Conservation (phyloP, 2,797 vertebrate genomes). For the Pseudopleuronectes americanus region DNA sequence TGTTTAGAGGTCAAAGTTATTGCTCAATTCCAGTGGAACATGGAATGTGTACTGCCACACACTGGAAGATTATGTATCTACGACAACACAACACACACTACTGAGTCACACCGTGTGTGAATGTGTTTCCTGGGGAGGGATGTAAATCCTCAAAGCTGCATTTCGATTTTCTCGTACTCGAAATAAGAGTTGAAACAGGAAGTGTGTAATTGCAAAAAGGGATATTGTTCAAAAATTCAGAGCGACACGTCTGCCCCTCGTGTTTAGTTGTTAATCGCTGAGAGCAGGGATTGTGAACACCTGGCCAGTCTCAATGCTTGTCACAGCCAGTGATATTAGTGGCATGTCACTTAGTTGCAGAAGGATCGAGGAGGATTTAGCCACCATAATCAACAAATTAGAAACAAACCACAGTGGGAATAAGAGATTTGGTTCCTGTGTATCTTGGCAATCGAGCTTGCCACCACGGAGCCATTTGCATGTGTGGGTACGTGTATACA, state of each 20-base stretch:
- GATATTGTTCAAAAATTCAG: not conserved
- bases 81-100: not conserved
- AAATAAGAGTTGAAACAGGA: not conserved
- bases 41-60: not conserved
- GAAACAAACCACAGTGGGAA: slow-evolving; percentile 40
- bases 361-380: slow-evolving; percentile 40
- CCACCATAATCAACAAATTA: slow-evolving; percentile 51
- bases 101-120: not conserved
- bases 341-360: slow-evolving; percentile 25
- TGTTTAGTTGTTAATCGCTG: slow-evolving; percentile 10
- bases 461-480: slow-evolving; percentile 31
- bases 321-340: slow-evolving; percentile 13
- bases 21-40: slow-evolving; percentile 7
- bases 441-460: slow-evolving; percentile 45
- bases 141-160: slow-evolving; percentile 1
- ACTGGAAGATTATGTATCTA: not conserved
- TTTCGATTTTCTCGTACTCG: not conserved
- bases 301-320: slow-evolving; percentile 15
- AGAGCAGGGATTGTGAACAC: slow-evolving; percentile 22
- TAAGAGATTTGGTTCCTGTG: slow-evolving; percentile 45
- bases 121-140: no score
- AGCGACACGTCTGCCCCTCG: not conserved
- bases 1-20: slow-evolving; percentile 16
- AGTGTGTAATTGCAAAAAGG: not conserved
- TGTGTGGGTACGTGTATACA: slow-evolving; percentile 26